Evolutionary conservation across 2,113 vertebrate genomes (phyloP).

Genomic region (Ivindomyrus marchei): DNA sequence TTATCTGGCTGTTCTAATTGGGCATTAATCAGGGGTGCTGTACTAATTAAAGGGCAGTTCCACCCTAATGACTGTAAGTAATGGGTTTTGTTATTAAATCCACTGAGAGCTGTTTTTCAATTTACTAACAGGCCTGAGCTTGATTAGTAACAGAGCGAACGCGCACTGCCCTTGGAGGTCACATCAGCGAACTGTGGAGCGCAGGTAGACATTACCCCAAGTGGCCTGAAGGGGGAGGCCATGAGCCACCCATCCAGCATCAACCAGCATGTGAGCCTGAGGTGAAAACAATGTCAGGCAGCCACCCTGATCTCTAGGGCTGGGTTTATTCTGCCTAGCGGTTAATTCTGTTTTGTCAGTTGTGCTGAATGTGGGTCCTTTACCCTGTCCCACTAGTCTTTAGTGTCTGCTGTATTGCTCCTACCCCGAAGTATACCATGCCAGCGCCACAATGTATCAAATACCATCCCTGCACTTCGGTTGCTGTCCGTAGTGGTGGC

Average conservation of each 20-base stretch:
- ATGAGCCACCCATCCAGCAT: neutral
- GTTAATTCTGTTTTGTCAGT: neutral
- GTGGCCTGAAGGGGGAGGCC: neutral
- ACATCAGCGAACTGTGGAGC: constrained; percentile 34
- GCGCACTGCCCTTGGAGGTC: constrained; percentile 60
- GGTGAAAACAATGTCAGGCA: neutral
- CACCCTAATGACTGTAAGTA: constrained; percentile 59
- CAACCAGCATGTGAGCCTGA: neutral
- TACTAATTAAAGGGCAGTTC: constrained; percentile 70
- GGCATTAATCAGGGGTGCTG: constrained; percentile 64
- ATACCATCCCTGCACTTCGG: neutral
- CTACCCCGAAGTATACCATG: neutral
- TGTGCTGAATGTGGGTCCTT: neutral
- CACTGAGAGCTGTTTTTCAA: constrained; percentile 59
- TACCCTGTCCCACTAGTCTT: neutral
- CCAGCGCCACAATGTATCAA: neutral
- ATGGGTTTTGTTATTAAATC: constrained; percentile 70
- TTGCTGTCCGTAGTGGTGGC: constrained; percentile 13
- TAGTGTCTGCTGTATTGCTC: neutral
- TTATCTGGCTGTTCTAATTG: constrained; percentile 60
- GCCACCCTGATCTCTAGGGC: neutral
- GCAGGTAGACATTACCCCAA: constrained; percentile 26
- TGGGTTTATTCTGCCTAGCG: neutral
- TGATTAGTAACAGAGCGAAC: constrained; percentile 60
- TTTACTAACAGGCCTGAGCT: constrained; percentile 57